Percentiles rank a stretch among this genome's conserved stretches.
Conservation (phyloP, 2,113 vertebrate genomes). For the Chaenogobius annularis region DNA sequence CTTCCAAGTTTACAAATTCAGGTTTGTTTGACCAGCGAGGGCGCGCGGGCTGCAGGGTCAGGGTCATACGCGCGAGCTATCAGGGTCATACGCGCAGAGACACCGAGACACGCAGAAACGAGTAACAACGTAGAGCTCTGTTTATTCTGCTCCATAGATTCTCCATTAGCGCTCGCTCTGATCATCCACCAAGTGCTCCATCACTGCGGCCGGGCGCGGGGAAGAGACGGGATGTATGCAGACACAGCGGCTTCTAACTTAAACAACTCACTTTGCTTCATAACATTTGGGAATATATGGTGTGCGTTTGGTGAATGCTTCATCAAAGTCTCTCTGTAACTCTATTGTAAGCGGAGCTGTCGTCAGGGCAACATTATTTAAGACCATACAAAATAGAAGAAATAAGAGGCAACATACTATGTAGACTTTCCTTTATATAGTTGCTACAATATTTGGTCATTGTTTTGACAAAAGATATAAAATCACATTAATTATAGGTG, state of each 20-base stretch:
- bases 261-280: slow-evolving; percentile 32
- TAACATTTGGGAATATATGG: slow-evolving; percentile 32
- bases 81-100: slow-evolving; percentile 49
- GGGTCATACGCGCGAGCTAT: slow-evolving; percentile 53
- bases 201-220: slow-evolving; percentile 40
- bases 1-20: slow-evolving; percentile 9
- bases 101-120: slow-evolving; percentile 64
- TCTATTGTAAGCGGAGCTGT: not conserved
- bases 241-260: slow-evolving; percentile 27
- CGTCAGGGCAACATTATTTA: not conserved
- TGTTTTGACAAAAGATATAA: not conserved
- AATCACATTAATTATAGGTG: not conserved
- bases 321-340: slow-evolving; percentile 22
- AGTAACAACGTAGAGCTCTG: slow-evolving; percentile 52
- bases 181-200: slow-evolving; percentile 59
- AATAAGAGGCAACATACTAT: not conserved
- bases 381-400: not conserved
- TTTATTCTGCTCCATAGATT: slow-evolving; percentile 59
- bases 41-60: slow-evolving; percentile 45
- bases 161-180: slow-evolving; percentile 61
- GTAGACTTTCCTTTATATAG: not conserved
- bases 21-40: slow-evolving; percentile 59
- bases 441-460: not conserved
- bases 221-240: slow-evolving; percentile 32
- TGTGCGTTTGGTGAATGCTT: slow-evolving; percentile 26